phyloP scores from a whole-genome alignment of 2,113 vertebrate species.

The Hippocampus barbouri region DNA sequence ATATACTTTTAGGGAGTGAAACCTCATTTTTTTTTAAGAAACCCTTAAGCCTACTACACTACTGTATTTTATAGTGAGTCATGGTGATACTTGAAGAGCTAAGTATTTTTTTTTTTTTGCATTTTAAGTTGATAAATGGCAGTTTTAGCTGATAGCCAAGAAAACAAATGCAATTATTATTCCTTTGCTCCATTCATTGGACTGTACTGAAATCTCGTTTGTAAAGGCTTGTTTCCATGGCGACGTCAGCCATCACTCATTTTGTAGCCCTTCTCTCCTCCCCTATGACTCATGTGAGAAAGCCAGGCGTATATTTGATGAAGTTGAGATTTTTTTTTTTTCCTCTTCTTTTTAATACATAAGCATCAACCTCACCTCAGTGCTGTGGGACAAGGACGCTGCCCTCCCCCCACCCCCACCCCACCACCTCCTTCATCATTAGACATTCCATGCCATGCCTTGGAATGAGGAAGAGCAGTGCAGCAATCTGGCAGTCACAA shows the following conservation, averaged over 20 bases:
- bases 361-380: constrained; percentile 15
- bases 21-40: too few relatives aligned
- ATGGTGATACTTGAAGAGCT: not conserved
- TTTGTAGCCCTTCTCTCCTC: constrained; percentile 33
- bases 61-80: not conserved
- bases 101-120: not conserved
- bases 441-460: constrained; percentile 7
- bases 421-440: not conserved
- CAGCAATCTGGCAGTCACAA: constrained; percentile 22
- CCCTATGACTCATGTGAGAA: constrained; percentile 4
- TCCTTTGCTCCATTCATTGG: not conserved
- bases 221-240: constrained; percentile 31
- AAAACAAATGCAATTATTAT: not conserved
- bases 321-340: too few relatives aligned
- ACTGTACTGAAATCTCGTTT: not conserved
- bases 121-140: not conserved
- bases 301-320: not conserved
- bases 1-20: too few relatives aligned
- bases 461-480: constrained; percentile 8
- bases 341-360: not conserved
- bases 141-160: not conserved
- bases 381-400: constrained; percentile 11
- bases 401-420: constrained; percentile 1
- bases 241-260: constrained; percentile 25
- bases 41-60: too few relatives aligned